Percentiles rank a stretch among this genome's conserved stretches.
Conservation (phyloP, 2,113 vertebrate species). For the Archocentrus centrarchus region DNA sequence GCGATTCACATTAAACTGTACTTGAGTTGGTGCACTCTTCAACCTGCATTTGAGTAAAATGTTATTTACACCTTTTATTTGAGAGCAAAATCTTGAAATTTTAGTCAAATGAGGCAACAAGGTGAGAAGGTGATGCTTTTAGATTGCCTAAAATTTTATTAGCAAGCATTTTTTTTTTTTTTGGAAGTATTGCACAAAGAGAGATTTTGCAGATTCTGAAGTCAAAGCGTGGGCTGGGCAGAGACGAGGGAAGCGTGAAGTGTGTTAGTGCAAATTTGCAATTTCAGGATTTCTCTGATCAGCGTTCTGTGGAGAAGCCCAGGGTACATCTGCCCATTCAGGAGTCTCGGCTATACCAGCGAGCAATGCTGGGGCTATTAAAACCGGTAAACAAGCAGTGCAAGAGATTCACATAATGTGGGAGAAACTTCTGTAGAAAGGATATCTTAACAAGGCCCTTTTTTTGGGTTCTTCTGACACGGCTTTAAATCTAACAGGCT, state of each 20-base stretch:
- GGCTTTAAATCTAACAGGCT: slow-evolving; percentile 11
- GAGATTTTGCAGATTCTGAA: slow-evolving; percentile 23
- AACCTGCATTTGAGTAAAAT: slow-evolving; percentile 33
- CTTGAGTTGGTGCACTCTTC: slow-evolving; percentile 23
- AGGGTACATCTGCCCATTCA: slow-evolving; percentile 12
- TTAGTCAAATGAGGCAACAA: background rate
- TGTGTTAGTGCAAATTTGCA: slow-evolving; percentile 45
- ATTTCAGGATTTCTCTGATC: slow-evolving; percentile 55
- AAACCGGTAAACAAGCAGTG: slow-evolving; percentile 19
- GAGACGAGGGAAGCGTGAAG: slow-evolving; percentile 9
- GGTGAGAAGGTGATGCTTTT: background rate
- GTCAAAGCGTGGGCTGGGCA: slow-evolving; percentile 8
- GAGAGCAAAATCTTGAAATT: background rate
- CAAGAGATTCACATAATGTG: background rate
- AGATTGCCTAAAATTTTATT: background rate
- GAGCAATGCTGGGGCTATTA: slow-evolving; percentile 3
- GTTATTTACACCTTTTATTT: slow-evolving; percentile 5
- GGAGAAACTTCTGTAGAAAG: background rate
- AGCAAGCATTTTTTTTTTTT: background rate
- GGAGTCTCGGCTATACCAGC: background rate
- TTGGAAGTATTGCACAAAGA: slow-evolving; percentile 20
- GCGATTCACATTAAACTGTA: slow-evolving; percentile 42
- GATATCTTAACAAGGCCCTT: background rate
- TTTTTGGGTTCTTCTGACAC: background rate
- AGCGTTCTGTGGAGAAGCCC: slow-evolving; percentile 30